Base-by-base conservation (phyloP, 2,888 invertebrate species). In the Macroteleia sp. region DNA sequence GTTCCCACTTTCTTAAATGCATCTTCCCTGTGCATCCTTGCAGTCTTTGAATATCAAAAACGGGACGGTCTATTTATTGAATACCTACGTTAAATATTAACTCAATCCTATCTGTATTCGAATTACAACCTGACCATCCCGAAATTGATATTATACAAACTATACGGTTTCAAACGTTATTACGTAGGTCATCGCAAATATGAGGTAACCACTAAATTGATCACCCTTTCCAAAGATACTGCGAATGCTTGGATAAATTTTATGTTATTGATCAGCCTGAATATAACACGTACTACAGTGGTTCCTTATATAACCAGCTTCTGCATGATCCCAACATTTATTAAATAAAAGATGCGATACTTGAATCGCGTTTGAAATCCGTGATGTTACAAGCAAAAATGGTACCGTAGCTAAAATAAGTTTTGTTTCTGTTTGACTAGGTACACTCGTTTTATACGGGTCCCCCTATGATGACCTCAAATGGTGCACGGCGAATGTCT, bases 391-490 rank as follows among this genome's bases (percentile, higher is more conserved):
- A n/a, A n/a, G n/a, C n/a, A n/a, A n/a, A n/a, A n/a, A n/a, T n/a
- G n/a, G n/a, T n/a, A n/a, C n/a, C n/a, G n/a, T n/a, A n/a, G n/a
- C n/a, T n/a, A n/a, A n/a, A n/a, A n/a, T 19, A 30, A 39, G 44
- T 50, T 67, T 62, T 50, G 16, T 57, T 69, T 64, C 41, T 74
- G 64, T 78, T 78, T 41, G 30, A 76, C 41, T 84, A 92, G 92
- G 97, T 97, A 64, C 97, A 97, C 91, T 95, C 97, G 59, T 97
- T 96, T 91, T 96, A 96, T 88, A 93, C 94, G n/a, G 94, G 94
- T 22, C 41, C 92, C 52, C 91, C 92, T 42, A 89, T 90, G 79
- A 88, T 91, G 83, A 85, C 90, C 16, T 92, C 94, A 74, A 92
- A 92, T 73, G 91, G 92, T 30, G 91, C 92, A 70, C 91, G 95